A percentile compares a stretch with the other conserved stretches of the same genome.
phyloP scores from a whole-genome alignment of 2,888 invertebrate species.

The Leptopilina syphax region DNA sequence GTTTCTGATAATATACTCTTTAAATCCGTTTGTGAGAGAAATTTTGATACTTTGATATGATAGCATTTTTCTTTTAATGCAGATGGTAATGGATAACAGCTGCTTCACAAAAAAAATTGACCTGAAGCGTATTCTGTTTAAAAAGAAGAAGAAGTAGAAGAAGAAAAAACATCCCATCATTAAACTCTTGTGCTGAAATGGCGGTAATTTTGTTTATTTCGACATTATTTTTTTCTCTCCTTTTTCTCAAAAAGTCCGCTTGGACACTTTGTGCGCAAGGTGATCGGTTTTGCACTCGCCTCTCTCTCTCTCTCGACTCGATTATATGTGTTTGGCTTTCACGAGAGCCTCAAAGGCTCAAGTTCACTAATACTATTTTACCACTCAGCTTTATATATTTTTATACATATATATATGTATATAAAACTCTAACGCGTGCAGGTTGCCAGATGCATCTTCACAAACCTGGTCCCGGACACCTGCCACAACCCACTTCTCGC shows the following conservation, averaged over 20 bases:
- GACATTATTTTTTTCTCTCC: constrained; percentile 4
- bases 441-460: constrained; percentile 65
- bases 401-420: neutral
- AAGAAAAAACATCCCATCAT: constrained; percentile 2
- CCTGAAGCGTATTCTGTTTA: neutral
- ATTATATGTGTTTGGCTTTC: constrained; percentile 19
- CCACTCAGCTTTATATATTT: neutral
- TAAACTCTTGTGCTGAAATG: neutral
- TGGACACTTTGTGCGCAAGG: constrained; percentile 25
- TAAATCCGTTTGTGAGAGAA: too few species aligned
- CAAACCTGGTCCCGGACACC: constrained; percentile 62
- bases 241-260: neutral
- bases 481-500: constrained; percentile 61
- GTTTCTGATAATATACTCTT: too few species aligned
- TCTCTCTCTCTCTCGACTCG: neutral
- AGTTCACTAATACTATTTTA: neutral
- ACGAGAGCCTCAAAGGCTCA: constrained; percentile 10
- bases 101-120: neutral
- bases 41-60: too few species aligned
- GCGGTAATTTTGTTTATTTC: constrained; percentile 23
- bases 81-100: neutral
- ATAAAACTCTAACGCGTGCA: constrained; percentile 45
- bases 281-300: constrained; percentile 21
- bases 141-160: neutral
- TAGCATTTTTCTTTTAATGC: too few species aligned